phyloP scores from a whole-genome alignment of 2,888 invertebrate genomes.

The Protonemura montana region DNA sequence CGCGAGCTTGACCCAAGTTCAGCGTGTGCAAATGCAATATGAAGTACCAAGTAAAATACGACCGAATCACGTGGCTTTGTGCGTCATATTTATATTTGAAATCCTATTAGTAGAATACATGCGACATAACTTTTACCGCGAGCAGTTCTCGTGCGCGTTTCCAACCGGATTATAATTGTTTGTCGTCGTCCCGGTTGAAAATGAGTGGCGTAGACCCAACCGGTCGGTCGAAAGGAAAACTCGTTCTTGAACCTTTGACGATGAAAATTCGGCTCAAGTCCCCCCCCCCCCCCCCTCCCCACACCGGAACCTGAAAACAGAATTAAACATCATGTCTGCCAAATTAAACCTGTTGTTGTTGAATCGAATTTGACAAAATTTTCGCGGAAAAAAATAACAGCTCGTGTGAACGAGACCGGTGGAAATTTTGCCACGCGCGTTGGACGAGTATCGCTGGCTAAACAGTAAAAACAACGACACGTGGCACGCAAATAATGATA shows the following conservation, averaged over 20 bases:
- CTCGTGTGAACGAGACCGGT: background rate
- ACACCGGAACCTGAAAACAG: too few relatives aligned
- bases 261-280: too few relatives aligned
- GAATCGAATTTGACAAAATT: background rate
- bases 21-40: constrained; percentile 13
- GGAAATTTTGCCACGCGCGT: background rate
- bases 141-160: background rate
- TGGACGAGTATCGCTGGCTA: background rate
- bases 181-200: background rate
- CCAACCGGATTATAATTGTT: too few relatives aligned
- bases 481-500: background rate
- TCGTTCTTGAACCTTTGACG: background rate
- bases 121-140: background rate
- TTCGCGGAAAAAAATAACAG: background rate
- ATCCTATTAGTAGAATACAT: background rate
- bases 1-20: background rate
- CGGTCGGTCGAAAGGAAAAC: background rate
- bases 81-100: background rate
- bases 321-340: background rate
- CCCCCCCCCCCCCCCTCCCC: too few relatives aligned
- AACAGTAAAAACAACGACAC: background rate
- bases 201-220: background rate
- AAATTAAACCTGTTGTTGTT: background rate
- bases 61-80: background rate
- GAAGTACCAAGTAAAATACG: background rate